Base-by-base conservation (phyloP, 2,797 vertebrate genomes). In the Dendrocincla fuliginosa region DNA sequence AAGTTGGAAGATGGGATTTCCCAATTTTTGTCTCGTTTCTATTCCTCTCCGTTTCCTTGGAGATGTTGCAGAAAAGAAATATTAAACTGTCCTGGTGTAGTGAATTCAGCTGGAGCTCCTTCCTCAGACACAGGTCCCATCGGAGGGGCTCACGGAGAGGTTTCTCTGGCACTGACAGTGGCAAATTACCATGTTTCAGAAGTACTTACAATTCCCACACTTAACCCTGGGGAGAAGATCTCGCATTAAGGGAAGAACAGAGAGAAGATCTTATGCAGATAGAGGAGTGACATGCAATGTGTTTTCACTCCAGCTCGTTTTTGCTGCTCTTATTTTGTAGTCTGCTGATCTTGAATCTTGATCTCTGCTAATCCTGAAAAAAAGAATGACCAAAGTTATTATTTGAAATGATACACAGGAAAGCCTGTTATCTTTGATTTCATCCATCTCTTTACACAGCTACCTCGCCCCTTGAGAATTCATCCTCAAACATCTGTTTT, bases 131-230 rank as follows among this genome's bases (percentile, higher is more conserved):
- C 7, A 20, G 90, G 84, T 96, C 89, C 90, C 90, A 71, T 32
- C 2, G 46, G 91, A 94, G 77, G 81, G 33, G 13, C 61, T 73
- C 15, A 10, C 30, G 35, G 89, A 52, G 69, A 50, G 86, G 74
- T 89, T 89, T 94, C 85, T 82, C 77, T 74, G 92, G 55, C 70
- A 90, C 50, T 93, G 90, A 78, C 95, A 94, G 86, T 41, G 71
- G 86, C 89, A 93, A 97, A 95, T 96, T 71, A 95, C 90, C 89
- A 89, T 89, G 70, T 97, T 97, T 96, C 90, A 95, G 91, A 86
- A 95, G 89, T 94, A 73, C 88, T 92, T 96, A 93, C 33, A 95
- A 90, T 94, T 94, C 69, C 84, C 63, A 5, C 39, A 39, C 55
- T 61, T 90, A 85, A 13, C 8, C 6, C 30, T 42, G 86, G 73